Percentiles rank a stretch among this genome's conserved stretches.
Conservation (phyloP, 2,888 invertebrate genomes). For the Platycheirus albimanus region DNA sequence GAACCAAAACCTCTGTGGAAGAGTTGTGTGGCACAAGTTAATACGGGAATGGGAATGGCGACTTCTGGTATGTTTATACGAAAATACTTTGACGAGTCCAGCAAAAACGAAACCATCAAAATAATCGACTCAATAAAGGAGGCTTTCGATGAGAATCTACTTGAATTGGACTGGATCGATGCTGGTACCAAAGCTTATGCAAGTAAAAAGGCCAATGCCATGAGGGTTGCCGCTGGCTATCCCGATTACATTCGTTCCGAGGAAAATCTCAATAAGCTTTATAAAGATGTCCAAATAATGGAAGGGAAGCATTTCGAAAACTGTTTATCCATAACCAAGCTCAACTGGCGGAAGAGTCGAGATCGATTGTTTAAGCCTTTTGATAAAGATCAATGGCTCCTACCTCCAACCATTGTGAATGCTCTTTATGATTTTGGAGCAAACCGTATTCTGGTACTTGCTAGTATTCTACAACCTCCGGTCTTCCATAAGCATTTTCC, state of each 20-base stretch:
- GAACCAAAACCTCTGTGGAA: constrained; percentile 93
- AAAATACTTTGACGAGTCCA: constrained; percentile 84
- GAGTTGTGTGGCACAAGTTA: constrained; percentile 93
- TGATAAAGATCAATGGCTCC: constrained; percentile 91
- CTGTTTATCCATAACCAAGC: constrained; percentile 89
- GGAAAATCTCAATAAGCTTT: constrained; percentile 90
- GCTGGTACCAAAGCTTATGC: constrained; percentile 91
- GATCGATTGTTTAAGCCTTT: constrained; percentile 85
- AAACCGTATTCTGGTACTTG: constrained; percentile 52
- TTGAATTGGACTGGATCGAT: constrained; percentile 96
- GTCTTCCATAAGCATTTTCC: constrained; percentile 94
- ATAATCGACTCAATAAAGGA: constrained; percentile 94
- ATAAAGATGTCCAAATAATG: constrained; percentile 87
- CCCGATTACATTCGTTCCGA: constrained; percentile 93
- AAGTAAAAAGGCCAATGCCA: constrained; percentile 93
- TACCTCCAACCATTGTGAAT: constrained; percentile 95
- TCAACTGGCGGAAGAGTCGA: constrained; percentile 88
- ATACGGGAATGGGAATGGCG: constrained; percentile 90
- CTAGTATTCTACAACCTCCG: constrained; percentile 82
- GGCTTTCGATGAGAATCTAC: constrained; percentile 92
- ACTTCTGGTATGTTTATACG: constrained; percentile 86
- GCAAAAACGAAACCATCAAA: constrained; percentile 86
- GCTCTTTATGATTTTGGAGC: constrained; percentile 94
- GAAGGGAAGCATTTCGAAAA: constrained; percentile 91
- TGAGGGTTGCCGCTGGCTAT: constrained; percentile 96